These are phyloP conservation scores for Drosophila parthenogenetica DNA, from an alignment of 2,888 invertebrate species.

Conservation along the genomic window DNA sequence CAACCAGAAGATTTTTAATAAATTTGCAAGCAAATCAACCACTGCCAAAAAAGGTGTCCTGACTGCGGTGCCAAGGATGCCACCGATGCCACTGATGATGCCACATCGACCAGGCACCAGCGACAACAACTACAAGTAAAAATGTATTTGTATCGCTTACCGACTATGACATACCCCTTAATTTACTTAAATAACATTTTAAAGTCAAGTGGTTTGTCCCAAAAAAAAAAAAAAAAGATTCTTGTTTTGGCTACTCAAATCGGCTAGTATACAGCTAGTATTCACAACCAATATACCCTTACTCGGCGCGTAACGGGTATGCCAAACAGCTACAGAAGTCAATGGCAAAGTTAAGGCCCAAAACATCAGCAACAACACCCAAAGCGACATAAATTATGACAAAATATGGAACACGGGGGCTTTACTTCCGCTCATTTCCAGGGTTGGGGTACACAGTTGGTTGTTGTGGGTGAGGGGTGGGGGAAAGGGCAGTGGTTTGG, in stretches of 20 bases:
- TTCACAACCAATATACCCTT: background rate
- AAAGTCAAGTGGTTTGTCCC: no score
- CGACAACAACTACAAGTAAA: conserved; percentile 15
- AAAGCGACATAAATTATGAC: conserved; percentile 83
- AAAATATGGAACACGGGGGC: conserved; percentile 68
- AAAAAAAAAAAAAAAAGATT: no score
- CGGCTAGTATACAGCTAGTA: no score
- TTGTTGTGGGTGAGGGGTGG: background rate
- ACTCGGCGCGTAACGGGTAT: background rate
- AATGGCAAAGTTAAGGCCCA: conserved; percentile 52
- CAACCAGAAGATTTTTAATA: conserved; percentile 80
- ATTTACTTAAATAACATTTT: no score
- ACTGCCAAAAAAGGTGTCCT: conserved; percentile 71
- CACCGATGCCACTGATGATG: conserved; percentile 23
- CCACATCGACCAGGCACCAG: conserved; percentile 22
- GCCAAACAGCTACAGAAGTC: conserved; percentile 26
- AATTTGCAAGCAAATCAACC: conserved; percentile 83
- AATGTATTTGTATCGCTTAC: background rate
- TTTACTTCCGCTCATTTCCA: conserved; percentile 31
- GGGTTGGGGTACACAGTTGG: background rate
- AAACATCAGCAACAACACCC: conserved; percentile 77
- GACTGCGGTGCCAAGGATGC: conserved; percentile 34
- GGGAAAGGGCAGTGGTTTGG: background rate
- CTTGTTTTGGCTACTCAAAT: no score
- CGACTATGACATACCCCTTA: background rate